Evolutionary conservation across 2,888 invertebrate genomes (phyloP), one percentile per base, ranked within the genome.

Genomic region (Halictus quadricinctus): DNA sequence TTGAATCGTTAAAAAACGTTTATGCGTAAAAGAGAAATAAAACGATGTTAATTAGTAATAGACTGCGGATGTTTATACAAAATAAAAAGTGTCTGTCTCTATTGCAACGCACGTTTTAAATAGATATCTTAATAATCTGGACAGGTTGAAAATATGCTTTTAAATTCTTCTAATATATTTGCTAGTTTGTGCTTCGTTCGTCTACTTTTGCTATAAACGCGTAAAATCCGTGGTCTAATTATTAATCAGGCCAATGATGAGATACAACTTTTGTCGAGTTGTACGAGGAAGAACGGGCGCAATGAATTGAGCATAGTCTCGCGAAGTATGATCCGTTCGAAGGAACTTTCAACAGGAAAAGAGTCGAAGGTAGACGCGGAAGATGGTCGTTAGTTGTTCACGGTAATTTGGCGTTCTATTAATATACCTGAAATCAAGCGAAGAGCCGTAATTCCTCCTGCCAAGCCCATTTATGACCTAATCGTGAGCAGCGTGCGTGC

Each of bases 401-500:
- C 89, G 92, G 91, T 74, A 90, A 87, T 90, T 92, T 91, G 77
- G 84, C 88, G 89, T 89, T 92, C 92, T 93, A 93, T 93, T 92
- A 93, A 92, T 93, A 93, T 87, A 89, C 80, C 83, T 92, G 91
- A 91, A 93, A 92, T 93, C 91, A 93, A 91, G 88, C 92, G 92
- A 91, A 88, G 89, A 88, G 83, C 88, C 87, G 88, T 79, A 88
- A 88, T 87, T 88, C 84, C 87, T 88, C 58, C 80, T 80, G 92
- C 93, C 93, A 91, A 93, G 93, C 93, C 93, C 92, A 91, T 90
- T 82, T 90, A 91, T 93, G 93, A 93, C 89, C 92, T 93, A 92
- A 93, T 90, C 91, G 88, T 73, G 76, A 83, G 81, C 81, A 76
- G 74, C 81, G 80, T 69, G 66, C 81, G 77, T 83, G 79, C 66